phyloP scores from a whole-genome alignment of 1,140 invertebrate genomes.

The Augochlora pura region DNA sequence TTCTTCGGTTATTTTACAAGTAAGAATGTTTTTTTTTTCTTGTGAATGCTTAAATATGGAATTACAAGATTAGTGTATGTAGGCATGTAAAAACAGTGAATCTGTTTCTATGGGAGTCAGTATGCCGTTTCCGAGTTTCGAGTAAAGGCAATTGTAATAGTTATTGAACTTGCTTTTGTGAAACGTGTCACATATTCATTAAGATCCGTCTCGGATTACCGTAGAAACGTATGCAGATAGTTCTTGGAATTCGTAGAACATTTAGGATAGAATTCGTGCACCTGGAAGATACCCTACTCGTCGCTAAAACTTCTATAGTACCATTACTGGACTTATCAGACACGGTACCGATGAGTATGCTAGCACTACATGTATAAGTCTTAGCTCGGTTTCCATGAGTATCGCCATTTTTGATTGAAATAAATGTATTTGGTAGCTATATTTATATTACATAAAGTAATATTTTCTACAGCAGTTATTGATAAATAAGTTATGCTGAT shows the following conservation, averaged over 20 bases:
- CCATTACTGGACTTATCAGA: slow-evolving; percentile 27
- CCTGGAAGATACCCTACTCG: slow-evolving; percentile 27
- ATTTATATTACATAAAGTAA: no score
- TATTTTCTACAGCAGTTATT: no score
- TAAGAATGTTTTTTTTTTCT: slow-evolving; percentile 42
- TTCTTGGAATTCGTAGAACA: slow-evolving; percentile 34
- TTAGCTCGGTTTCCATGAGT: not conserved
- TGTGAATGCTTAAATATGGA: slow-evolving; percentile 57
- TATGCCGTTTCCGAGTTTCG: slow-evolving; percentile 44
- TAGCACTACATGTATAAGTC: not conserved
- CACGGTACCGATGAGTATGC: not conserved
- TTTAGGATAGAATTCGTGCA: slow-evolving; percentile 34
- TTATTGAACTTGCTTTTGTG: not conserved
- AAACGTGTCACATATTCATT: slow-evolving; percentile 2
- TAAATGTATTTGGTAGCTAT: not conserved
- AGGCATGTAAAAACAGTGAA: slow-evolving; percentile 71
- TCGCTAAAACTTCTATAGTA: slow-evolving; percentile 12
- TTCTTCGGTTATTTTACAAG: slow-evolving; percentile 53
- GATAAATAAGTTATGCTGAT: no score
- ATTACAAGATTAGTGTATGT: slow-evolving; percentile 68
- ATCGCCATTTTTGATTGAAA: not conserved
- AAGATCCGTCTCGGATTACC: slow-evolving; percentile 32
- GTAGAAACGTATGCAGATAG: slow-evolving; percentile 24
- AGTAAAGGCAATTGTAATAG: not conserved
- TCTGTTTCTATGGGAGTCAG: slow-evolving; percentile 27